These are phyloP conservation scores for Polyodon spathula DNA, from an alignment of 2,113 vertebrate species.

Conservation along the genomic window DNA sequence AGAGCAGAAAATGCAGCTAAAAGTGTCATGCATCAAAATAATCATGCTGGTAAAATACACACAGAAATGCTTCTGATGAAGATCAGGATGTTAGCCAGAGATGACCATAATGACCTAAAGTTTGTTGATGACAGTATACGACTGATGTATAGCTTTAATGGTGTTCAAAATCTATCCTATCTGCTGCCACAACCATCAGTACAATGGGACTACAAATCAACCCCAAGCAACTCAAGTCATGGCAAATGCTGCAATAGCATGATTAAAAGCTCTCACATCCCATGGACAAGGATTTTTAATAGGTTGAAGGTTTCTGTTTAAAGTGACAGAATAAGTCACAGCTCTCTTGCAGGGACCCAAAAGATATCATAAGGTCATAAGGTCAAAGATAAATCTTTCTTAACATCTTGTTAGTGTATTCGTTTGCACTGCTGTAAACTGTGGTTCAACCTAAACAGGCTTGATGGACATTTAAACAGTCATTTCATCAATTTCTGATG, in stretches of 20 bases:
- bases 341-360: not conserved
- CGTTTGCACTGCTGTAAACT: not conserved
- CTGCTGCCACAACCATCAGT: slow-evolving; percentile 38
- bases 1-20: not conserved
- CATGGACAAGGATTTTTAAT: not conserved
- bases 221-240: slow-evolving; percentile 4
- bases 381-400: slow-evolving; percentile 1
- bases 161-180: slow-evolving; percentile 39
- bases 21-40: slow-evolving; percentile 2
- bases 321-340: not conserved
- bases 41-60: not conserved
- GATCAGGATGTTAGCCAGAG: slow-evolving; percentile 23
- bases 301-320: not conserved
- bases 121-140: slow-evolving; percentile 41
- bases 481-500: not conserved
- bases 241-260: not conserved
- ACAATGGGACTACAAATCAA: slow-evolving; percentile 41
- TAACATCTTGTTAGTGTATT: not conserved
- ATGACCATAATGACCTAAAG: slow-evolving; percentile 48
- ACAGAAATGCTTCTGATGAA: slow-evolving; percentile 21
- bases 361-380: not conserved
- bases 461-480: not conserved
- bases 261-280: not conserved
- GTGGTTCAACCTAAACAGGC: not conserved
- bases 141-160: slow-evolving; percentile 29